Evolutionary conservation across 2,797 vertebrate species (phyloP), one percentile per base, ranked within the genome.

Genomic region (Sternarchorhynchus goeldii): DNA sequence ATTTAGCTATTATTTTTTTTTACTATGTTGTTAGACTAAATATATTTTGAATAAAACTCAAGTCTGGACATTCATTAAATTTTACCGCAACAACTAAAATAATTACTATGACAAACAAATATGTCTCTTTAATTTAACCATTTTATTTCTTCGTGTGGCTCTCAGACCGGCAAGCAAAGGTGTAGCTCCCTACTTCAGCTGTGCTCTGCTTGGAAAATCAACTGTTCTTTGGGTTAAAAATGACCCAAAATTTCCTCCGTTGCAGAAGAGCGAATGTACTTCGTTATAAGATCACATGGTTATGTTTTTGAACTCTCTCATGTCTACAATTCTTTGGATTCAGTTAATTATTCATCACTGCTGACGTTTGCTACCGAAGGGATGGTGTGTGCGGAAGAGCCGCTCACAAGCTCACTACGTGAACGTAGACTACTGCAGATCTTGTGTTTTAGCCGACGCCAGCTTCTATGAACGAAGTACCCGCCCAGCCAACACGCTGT

Each of bases 381-480:
- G 41, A 21, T n/a, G 21, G 21, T 50, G 65, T n/a, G 31, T 16
- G 36, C 39, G 32, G 14, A 20, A 25, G 39, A 41, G 58, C 18
- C 4, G 1, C 41, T 75, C 41, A 31, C 50, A 34, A n/a, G 41
- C 59, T 75, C 17, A 12, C 32, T 50, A 36, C 50, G 53, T 17
- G 29, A 31, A 6, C 14, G 31, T 85, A 82, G 86, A 87, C 85
- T 88, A 91, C 82, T 91, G 91, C 91, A 88, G 90, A 86, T 88
- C 83, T 80, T 71, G 83, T 87, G 18, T 81, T 78, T 58, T 17
- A 66, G 73, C 80, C 39, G 80, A 83, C 84, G 81, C 84, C 89
- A 86, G 87, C 86, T 82, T 86, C 80, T 83, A 29, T 71, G 2
- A 86, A 83, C 89, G 90, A 90, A 89, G 91, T 87, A 89, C 78